A percentile compares a stretch with the other conserved stretches of the same genome.
Evolutionary conservation across 2,797 vertebrate genomes (phyloP).

Genomic region (Paedocypris micromegethes): DNA sequence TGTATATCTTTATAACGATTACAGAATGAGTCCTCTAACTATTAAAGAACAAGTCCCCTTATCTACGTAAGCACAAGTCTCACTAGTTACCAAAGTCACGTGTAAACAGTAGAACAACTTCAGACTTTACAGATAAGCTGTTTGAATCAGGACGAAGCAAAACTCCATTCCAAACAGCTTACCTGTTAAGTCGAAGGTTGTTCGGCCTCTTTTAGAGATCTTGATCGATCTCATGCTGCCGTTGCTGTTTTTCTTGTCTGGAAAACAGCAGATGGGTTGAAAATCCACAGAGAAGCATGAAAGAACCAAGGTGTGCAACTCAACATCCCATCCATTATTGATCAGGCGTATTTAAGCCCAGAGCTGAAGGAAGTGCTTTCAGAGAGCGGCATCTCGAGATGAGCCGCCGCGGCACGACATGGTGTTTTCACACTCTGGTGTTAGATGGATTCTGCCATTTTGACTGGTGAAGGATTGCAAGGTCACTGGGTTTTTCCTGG

Average conservation of each 20-base stretch:
- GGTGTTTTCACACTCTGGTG: not conserved
- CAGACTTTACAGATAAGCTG: too few relatives aligned
- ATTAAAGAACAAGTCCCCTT: too few relatives aligned
- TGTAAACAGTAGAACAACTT: too few relatives aligned
- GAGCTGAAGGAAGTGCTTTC: not conserved
- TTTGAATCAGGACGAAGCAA: too few relatives aligned
- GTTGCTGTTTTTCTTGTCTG: not conserved
- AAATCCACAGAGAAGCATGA: conserved; percentile 16
- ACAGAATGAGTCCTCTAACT: too few relatives aligned
- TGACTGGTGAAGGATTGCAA: conserved; percentile 14
- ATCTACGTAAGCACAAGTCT: too few relatives aligned
- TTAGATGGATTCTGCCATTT: conserved; percentile 7
- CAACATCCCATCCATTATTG: conserved; percentile 17
- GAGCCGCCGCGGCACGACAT: not conserved
- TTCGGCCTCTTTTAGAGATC: not conserved
- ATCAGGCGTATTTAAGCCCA: conserved; percentile 19
- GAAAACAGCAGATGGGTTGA: not conserved
- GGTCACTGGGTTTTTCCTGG: conserved; percentile 19
- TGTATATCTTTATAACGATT: too few relatives aligned
- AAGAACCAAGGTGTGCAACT: conserved; percentile 1
- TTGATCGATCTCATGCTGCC: conserved; percentile 8
- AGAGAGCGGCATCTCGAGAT: not conserved
- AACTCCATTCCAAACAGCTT: too few relatives aligned
- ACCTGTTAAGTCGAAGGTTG: too few relatives aligned
- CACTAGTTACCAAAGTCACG: too few relatives aligned